Evolutionary conservation across 1,140 invertebrate genomes (phyloP).

Genomic region (Hesperophylax magnus): DNA sequence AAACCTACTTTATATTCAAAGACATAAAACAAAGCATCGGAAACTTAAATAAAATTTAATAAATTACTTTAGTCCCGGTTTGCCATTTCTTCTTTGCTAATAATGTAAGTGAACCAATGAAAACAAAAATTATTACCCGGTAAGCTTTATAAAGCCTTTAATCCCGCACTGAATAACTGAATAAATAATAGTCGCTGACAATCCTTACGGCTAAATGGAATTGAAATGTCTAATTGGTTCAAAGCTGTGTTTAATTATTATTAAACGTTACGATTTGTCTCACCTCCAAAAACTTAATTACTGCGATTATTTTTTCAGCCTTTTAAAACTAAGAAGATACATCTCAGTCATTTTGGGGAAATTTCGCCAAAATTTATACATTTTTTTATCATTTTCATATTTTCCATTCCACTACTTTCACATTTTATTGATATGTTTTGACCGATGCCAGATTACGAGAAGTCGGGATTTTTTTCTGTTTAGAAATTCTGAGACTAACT

Average conservation of each 20-base stretch:
- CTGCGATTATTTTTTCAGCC: background rate
- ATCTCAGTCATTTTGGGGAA: too few relatives aligned
- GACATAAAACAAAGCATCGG: background rate
- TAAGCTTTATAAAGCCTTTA: slow-evolving; percentile 38
- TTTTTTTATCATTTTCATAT: too few relatives aligned
- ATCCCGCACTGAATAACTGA: slow-evolving; percentile 42
- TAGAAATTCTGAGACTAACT: too few relatives aligned
- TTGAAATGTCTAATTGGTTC: slow-evolving; percentile 22
- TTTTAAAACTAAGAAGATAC: background rate
- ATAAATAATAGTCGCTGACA: slow-evolving; percentile 41
- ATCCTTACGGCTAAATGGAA: slow-evolving; percentile 44
- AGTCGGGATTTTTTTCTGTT: too few relatives aligned
- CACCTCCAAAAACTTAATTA: background rate
- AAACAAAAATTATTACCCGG: slow-evolving; percentile 47
- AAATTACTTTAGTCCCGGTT: background rate
- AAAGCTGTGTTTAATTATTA: slow-evolving; percentile 35
- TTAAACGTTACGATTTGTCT: slow-evolving; percentile 4
- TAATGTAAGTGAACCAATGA: slow-evolving; percentile 41
- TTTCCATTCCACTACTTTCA: too few relatives aligned
- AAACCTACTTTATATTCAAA: background rate
- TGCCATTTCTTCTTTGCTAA: background rate
- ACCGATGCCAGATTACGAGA: too few relatives aligned
- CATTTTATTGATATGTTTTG: too few relatives aligned
- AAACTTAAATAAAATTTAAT: background rate
- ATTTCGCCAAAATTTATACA: too few relatives aligned